phyloP scores from a whole-genome alignment of 2,113 vertebrate genomes.

The Clarias batrachus region DNA sequence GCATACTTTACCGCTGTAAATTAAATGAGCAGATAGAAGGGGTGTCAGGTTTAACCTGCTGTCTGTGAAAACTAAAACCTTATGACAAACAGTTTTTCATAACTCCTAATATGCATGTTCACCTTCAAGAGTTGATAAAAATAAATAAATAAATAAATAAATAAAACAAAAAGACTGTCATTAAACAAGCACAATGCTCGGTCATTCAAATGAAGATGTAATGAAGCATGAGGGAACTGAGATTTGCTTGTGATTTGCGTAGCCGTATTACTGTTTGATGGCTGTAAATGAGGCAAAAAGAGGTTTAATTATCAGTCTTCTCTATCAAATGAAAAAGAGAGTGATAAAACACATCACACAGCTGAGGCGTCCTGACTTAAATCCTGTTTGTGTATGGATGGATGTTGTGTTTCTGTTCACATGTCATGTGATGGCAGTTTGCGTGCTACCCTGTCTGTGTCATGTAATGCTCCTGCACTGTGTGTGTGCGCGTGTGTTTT shows the following conservation, averaged over 20 bases:
- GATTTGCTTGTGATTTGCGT: background rate
- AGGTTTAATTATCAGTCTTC: conserved; percentile 32
- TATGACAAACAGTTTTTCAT: background rate
- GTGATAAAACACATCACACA: conserved; percentile 38
- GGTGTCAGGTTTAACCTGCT: conserved; percentile 9
- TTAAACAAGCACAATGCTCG: background rate
- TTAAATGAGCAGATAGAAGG: background rate
- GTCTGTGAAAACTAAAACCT: background rate
- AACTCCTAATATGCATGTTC: background rate
- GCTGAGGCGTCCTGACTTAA: conserved; percentile 22
- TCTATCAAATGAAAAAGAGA: conserved; percentile 25
- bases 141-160: too few relatives aligned
- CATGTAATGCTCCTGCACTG: background rate
- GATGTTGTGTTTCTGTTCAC: background rate
- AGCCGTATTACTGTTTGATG: conserved; percentile 16
- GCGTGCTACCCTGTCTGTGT: background rate
- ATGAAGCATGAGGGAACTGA: conserved; percentile 5
- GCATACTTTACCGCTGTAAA: conserved; percentile 13
- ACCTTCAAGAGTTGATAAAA: background rate
- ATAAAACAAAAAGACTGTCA: background rate
- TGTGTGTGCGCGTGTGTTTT: background rate
- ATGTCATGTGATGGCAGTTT: background rate
- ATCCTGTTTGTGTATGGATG: background rate
- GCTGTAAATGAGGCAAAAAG: conserved; percentile 9
- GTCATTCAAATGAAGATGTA: background rate